A percentile compares a stretch with the other conserved stretches of the same genome.
phyloP scores from a whole-genome alignment of 2,797 vertebrate genomes.

The Heterohyrax brucei region DNA sequence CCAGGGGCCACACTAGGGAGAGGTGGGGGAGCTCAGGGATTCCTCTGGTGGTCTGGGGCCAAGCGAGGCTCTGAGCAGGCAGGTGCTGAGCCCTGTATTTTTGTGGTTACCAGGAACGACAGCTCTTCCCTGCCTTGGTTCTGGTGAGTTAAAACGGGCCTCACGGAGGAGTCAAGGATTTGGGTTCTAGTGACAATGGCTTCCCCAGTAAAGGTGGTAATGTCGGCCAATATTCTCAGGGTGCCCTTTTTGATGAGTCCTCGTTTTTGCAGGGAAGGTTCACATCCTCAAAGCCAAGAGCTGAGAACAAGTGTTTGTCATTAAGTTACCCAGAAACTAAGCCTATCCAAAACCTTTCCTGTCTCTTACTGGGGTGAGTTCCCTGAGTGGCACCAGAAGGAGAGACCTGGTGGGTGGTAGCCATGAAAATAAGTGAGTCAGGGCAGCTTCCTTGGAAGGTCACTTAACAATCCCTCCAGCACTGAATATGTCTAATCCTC shows the following conservation, averaged over 20 bases:
- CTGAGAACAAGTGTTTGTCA: neutral
- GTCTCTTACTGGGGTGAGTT: neutral
- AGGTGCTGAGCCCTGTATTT: fast-evolving
- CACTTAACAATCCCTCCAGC: too few relatives aligned
- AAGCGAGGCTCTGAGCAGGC: neutral
- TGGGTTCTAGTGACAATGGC: neutral
- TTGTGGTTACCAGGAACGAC: fast-evolving
- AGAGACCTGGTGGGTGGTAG: neutral
- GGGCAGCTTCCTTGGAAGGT: neutral
- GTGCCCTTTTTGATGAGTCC: neutral
- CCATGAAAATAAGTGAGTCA: fast-evolving
- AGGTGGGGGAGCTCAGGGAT: too few relatives aligned
- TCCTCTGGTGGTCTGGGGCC: neutral
- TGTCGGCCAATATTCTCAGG: neutral
- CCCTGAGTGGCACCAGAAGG: fast-evolving
- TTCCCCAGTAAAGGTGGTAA: neutral
- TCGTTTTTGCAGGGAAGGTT: neutral
- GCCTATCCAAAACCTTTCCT: neutral
- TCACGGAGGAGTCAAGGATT: too few relatives aligned
- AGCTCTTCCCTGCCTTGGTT: fast-evolving
- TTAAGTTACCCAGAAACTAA: neutral
- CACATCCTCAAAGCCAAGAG: neutral
- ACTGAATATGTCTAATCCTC: too few relatives aligned
- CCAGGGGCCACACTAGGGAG: too few relatives aligned
- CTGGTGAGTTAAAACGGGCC: neutral